Base-by-base conservation (phyloP, 2,888 invertebrate genomes). In the Idaea dimidiata region DNA sequence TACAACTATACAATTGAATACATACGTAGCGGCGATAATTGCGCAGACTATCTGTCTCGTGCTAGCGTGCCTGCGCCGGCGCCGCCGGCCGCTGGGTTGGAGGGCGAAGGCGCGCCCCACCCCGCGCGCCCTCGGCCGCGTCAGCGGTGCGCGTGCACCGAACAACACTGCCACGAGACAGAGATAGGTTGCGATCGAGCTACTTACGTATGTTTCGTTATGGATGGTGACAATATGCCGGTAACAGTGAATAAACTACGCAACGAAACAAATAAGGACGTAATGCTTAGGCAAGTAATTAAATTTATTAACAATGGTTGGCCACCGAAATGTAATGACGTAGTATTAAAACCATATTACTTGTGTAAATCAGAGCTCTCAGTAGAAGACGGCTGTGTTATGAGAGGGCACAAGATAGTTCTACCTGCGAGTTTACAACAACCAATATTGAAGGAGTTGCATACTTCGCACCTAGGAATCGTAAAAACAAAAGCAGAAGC, bases 1-100 rank as follows among this genome's bases (percentile, higher is more conserved):
- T 78, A 76, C 58, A 75, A 76, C 58, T 76, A 73, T 61, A 59
- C 5, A 3, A 75, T 75, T 1, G 70, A 77, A 57, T 75, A 70
- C n/a, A 65, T 74, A 10, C 54, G 66, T 0, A 72, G 69, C 17
- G 72, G 71, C 54, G 54, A 54, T 14, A 54, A 54, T 54, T 16
- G 54, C 54, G 54, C n/a, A 0, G 70, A 72, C 59, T 74, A 67
- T 32, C 57, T 75, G 16, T 69, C 68, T 0, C 67, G 72, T 0
- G 68, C 68, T 14, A 60, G 68, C n/a, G 3, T 64, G 54, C 54
- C 54, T 3, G 54, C 54, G 54, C n/a, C 56, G 54, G 54, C 54
- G n/a, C 54, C 54, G 6, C 6, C 14, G 16, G 54, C n/a, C n/a
- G n/a, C n/a, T n/a, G n/a, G n/a, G n/a, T n/a, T n/a, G n/a, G n/a